Conservation (phyloP, 2,113 vertebrate species). For the Hippoglossus stenolepis region DNA sequence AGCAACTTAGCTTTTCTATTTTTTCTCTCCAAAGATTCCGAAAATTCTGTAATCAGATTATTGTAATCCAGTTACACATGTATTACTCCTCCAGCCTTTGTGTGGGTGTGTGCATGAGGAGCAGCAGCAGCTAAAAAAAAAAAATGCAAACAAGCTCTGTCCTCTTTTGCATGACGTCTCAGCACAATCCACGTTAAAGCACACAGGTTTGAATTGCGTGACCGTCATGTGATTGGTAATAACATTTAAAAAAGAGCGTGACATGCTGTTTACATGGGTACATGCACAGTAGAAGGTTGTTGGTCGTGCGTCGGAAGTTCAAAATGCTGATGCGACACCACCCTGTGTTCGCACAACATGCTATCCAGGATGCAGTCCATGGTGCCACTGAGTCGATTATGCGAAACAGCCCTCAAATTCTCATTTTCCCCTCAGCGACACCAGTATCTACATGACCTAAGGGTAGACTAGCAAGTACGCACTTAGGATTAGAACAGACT, state of each 20-base stretch:
- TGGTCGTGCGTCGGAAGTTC: too few species aligned
- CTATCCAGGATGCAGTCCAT: too few species aligned
- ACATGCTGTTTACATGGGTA: conserved; percentile 2
- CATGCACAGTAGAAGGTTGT: too few species aligned
- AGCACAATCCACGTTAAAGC: conserved; percentile 20
- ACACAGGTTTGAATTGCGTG: conserved; percentile 25
- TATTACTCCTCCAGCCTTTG: conserved; percentile 64
- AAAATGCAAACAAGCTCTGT: conserved; percentile 40
- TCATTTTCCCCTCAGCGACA: conserved; percentile 61
- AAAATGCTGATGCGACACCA: not conserved
- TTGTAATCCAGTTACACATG: conserved; percentile 75
- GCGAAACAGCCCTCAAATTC: conserved; percentile 64
- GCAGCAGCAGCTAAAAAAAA: conserved; percentile 13
- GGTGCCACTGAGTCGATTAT: conserved; percentile 63
- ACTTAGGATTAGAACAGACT: conserved; percentile 52
- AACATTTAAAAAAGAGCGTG: not conserved
- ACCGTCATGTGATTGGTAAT: conserved; percentile 11
- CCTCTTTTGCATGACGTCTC: conserved; percentile 44
- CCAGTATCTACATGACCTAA: conserved; percentile 20
- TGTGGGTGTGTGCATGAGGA: conserved; percentile 54
- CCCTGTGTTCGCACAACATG: too few species aligned
- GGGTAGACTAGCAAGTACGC: not conserved
- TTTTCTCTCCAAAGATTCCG: conserved; percentile 33
- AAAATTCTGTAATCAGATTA: conserved; percentile 76
- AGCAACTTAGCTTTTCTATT: conserved; percentile 43